phyloP scores from a whole-genome alignment of 2,797 vertebrate genomes.

The Tolypeutes matacus region DNA sequence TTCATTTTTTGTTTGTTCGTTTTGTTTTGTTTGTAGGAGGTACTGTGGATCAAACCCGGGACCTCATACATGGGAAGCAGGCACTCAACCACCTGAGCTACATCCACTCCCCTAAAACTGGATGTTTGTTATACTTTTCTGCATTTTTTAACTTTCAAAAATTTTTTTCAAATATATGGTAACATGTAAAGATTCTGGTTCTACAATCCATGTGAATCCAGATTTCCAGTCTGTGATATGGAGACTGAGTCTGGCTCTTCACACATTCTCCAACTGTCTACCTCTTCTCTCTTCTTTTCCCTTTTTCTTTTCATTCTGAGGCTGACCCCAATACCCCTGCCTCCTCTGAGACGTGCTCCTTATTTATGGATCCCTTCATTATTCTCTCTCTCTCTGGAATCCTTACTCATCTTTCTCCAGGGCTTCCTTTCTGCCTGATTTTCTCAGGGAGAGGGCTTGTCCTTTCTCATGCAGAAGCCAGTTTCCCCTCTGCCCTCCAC shows the following conservation, averaged over 20 bases:
- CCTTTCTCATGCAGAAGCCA: neutral
- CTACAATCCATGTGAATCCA: neutral
- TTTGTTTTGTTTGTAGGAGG: too few species aligned
- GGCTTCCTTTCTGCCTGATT: too few species aligned
- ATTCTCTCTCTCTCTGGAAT: neutral
- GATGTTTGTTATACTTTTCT: neutral
- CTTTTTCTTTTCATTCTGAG: neutral
- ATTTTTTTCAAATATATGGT: neutral
- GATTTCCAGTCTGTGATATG: neutral
- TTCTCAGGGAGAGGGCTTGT: neutral
- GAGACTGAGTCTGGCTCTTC: neutral
- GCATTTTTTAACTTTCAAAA: neutral
- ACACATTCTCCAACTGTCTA: neutral
- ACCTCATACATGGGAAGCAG: too few species aligned
- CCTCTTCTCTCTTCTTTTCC: neutral
- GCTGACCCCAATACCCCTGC: neutral
- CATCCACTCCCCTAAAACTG: neutral
- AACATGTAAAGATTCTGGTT: neutral
- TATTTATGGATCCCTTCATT: neutral
- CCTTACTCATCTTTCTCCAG: neutral
- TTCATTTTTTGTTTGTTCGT: too few species aligned
- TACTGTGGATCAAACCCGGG: too few species aligned
- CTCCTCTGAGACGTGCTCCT: neutral
- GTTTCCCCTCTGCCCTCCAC: accelerated
- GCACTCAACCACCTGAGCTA: too few species aligned